These are phyloP conservation scores for Semicossyphus pulcher DNA, from an alignment of 2,113 vertebrate species.

Conservation along the genomic window DNA sequence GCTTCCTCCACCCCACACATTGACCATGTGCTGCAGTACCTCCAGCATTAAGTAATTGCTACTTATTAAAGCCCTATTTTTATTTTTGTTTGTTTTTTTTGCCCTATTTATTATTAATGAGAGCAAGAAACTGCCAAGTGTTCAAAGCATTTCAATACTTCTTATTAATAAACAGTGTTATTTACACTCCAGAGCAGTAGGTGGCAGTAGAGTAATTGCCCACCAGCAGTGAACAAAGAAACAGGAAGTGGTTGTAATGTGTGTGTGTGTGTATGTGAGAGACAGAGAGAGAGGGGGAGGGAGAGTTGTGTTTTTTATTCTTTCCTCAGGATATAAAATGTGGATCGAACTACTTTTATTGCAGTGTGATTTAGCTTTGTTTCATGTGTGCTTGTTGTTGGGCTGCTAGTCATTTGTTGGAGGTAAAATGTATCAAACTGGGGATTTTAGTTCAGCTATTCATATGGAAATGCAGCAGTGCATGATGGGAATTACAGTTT, in stretches of 20 bases:
- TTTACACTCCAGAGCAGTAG: background rate
- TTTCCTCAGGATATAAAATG: background rate
- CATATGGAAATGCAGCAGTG: background rate
- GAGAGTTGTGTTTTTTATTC: background rate
- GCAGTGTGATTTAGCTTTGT: background rate
- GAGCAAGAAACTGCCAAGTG: too few species aligned
- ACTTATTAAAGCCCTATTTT: too few species aligned
- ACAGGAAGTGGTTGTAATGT: slow-evolving; percentile 8
- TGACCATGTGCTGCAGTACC: too few species aligned
- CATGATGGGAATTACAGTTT: background rate
- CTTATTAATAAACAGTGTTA: too few species aligned
- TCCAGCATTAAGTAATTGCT: too few species aligned
- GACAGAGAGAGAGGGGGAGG: too few species aligned
- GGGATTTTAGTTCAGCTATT: background rate
- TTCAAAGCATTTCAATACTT: too few species aligned
- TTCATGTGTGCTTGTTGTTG: background rate
- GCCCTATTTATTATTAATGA: too few species aligned
- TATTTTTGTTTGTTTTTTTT: too few species aligned
- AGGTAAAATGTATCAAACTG: background rate
- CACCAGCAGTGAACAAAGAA: background rate
- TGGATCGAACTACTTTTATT: background rate
- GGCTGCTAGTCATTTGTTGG: background rate
- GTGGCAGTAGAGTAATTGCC: background rate
- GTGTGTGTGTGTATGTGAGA: too few species aligned
- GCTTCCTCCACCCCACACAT: too few species aligned